Evolutionary conservation across 2,797 vertebrate genomes (phyloP), one percentile per base, ranked within the genome.

Genomic region (Botia kubotai): DNA sequence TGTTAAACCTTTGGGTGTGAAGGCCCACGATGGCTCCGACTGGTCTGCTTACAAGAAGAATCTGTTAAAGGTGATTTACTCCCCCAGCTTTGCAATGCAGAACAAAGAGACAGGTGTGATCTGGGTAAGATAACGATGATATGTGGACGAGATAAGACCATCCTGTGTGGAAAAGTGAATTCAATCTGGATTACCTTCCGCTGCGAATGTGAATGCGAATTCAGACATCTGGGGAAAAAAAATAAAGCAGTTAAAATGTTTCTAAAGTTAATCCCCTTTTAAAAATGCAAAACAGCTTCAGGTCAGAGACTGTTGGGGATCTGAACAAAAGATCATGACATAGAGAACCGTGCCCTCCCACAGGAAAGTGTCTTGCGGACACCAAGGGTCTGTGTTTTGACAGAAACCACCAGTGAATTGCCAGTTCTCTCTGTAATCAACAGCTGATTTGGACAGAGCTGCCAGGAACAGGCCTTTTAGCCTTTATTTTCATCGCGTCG

Each of bases 371-470:
- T 79, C 77, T 65, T 72, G 57, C 58, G 63, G 68, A 72, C 77
- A 72, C 68, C 77, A 52, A 79, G 69, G 55, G 69, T 71, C 46
- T 72, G 57, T 14, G 43, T 72, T 79, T 39, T 79, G 77, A 79
- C 69, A 79, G 77, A 79, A 79, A 50, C 77, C 77, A 79, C 77
- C 60, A 55, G 69, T 66, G 69, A 79, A 72, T 72, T 72, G 69
- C 14, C 77, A 57, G 77, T 79, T 79, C 66, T 79, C 68, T 46
- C 69, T 66, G 69, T 79, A 79, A 82, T 80, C 72, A 84, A 87
- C 93, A 93, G 91, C 91, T 93, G 93, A 88, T 88, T 83, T 65
- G 79, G 90, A 88, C 91, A 91, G 90, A 82, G 81, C 92, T 94
- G 92, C 89, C 92, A 93, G 85, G 83, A 90, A 89, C 92, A 93